Percentiles rank a stretch among this genome's conserved stretches.
Conservation (phyloP, 2,113 vertebrate species). For the Caretta caretta region DNA sequence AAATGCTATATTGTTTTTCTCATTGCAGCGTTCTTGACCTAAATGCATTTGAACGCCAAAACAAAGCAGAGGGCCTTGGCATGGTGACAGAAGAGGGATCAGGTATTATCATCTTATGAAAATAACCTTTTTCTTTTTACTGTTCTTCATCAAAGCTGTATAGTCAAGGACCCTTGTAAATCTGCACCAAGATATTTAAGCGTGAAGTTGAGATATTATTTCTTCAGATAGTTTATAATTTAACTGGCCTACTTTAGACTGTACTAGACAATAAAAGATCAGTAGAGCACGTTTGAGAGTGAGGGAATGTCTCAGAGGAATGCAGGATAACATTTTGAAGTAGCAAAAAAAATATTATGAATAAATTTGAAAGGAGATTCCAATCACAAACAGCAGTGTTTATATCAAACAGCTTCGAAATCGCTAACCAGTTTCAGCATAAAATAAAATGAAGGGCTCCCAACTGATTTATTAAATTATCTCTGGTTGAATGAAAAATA, state of each 20-base stretch:
- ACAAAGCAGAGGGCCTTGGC: slow-evolving; percentile 97
- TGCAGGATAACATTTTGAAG: background rate
- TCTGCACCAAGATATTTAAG: background rate
- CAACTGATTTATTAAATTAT: background rate
- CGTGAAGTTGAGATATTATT: background rate
- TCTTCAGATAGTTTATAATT: background rate
- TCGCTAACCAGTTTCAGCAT: background rate
- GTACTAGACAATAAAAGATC: background rate
- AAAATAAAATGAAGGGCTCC: slow-evolving; percentile 2
- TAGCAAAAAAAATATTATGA: background rate
- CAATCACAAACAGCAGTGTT: background rate
- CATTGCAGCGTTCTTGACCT: slow-evolving; percentile 91
- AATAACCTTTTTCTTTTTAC: background rate
- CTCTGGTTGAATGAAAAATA: background rate
- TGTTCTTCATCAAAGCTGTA: background rate
- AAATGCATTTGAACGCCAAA: slow-evolving; percentile 96
- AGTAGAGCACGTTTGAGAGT: background rate
- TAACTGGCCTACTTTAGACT: background rate
- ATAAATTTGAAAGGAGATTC: background rate
- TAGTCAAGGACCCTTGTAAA: background rate
- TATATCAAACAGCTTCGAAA: background rate
- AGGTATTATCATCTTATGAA: slow-evolving; percentile 80
- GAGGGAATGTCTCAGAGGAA: background rate
- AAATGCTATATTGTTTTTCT: slow-evolving; percentile 11
- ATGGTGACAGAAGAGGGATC: slow-evolving; percentile 99